phyloP scores from a whole-genome alignment of 1,140 invertebrate species.

The Forficula auricularia region DNA sequence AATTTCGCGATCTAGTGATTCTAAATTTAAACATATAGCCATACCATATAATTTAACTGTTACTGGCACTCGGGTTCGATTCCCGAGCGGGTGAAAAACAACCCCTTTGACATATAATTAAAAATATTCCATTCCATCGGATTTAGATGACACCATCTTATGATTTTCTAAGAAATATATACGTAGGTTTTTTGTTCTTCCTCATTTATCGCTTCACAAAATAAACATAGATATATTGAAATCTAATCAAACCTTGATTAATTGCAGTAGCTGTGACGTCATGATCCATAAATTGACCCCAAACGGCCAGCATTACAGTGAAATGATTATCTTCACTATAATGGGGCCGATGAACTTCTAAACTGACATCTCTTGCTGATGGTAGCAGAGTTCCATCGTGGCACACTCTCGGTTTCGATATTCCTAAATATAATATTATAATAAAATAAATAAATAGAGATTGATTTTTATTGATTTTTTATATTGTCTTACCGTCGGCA shows the following conservation, averaged over 20 bases:
- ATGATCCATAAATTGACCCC: constrained; percentile 93
- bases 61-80: too few relatives aligned
- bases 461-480: constrained; percentile 6
- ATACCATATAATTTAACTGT: too few relatives aligned
- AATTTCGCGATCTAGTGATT: too few relatives aligned
- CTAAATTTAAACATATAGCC: too few relatives aligned
- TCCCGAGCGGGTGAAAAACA: too few relatives aligned
- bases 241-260: constrained; percentile 45
- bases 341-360: constrained; percentile 48
- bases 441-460: not conserved
- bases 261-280: constrained; percentile 74
- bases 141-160: too few relatives aligned
- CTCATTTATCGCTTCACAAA: too few relatives aligned
- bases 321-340: constrained; percentile 52
- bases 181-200: too few relatives aligned
- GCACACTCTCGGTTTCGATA: constrained; percentile 45
- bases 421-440: constrained; percentile 32
- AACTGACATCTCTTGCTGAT: constrained; percentile 52
- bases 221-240: too few relatives aligned
- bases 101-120: too few relatives aligned
- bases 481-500: constrained; percentile 41
- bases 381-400: constrained; percentile 38
- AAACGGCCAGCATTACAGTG: constrained; percentile 67
- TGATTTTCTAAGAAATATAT: too few relatives aligned
- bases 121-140: too few relatives aligned